A percentile compares a stretch with the other conserved stretches of the same genome.
These are phyloP conservation scores for Rhopalosiphum nymphaeae DNA, from an alignment of 2,888 invertebrate genomes.

Conservation along the genomic window DNA sequence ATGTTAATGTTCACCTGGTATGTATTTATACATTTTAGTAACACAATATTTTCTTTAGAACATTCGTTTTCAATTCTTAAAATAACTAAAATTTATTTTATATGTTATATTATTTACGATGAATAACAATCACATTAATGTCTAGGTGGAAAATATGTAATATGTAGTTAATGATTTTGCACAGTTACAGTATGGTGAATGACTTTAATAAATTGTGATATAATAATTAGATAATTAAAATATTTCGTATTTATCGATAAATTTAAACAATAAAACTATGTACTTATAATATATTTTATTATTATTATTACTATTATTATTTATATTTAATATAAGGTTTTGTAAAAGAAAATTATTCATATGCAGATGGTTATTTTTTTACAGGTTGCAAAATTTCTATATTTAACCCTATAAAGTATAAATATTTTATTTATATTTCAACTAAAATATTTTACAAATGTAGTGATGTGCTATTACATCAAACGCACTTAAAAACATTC, in stretches of 20 bases:
- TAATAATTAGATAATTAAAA: neutral
- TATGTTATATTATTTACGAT: neutral
- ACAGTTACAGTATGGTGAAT: neutral
- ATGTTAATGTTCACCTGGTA: neutral
- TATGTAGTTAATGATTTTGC: neutral
- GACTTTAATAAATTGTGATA: neutral
- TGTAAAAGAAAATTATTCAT: neutral
- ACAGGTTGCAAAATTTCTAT: neutral
- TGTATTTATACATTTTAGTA: neutral
- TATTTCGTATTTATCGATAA: neutral
- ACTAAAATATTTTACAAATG: neutral
- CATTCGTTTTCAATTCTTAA: neutral
- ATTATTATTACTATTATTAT: neutral
- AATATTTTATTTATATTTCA: neutral
- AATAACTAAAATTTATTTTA: neutral
- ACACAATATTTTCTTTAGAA: neutral
- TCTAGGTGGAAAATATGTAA: neutral
- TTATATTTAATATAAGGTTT: neutral
- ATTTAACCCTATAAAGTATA: neutral
- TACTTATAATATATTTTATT: neutral
- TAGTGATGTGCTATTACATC: neutral
- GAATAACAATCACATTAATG: neutral
- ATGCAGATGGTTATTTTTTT: neutral
- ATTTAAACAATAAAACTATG: neutral
- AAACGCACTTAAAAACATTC: neutral